Percentiles rank a stretch among this genome's conserved stretches.
Conservation (phyloP, 2,113 vertebrate species). For the Piliocolobus tephrosceles region DNA sequence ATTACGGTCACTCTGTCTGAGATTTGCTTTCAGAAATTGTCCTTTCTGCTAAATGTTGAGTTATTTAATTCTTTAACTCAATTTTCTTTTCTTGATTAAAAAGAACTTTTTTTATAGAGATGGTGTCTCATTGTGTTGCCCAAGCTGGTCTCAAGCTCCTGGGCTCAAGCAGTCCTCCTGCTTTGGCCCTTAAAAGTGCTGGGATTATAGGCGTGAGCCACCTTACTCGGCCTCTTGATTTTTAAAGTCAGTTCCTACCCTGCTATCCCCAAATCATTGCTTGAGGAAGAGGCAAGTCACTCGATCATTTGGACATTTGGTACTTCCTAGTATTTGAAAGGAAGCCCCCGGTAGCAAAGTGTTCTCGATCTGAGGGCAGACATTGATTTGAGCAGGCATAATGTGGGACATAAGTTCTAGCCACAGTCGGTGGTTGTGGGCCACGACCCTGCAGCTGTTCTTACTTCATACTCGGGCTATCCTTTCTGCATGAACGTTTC, state of each 20-base stretch:
- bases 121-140: no score
- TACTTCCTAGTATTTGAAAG: neutral
- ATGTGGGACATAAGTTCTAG: neutral
- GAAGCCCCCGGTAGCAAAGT: neutral
- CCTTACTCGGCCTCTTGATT: neutral
- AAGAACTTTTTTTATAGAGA: neutral
- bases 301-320: neutral
- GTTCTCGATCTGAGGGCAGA: neutral
- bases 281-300: neutral
- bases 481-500: neutral
- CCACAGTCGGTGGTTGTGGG: neutral
- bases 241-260: neutral
- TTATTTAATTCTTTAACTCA: slow-evolving; percentile 32
- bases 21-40: slow-evolving; percentile 22
- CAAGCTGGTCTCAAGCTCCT: no score
- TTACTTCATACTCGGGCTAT: neutral
- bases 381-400: neutral
- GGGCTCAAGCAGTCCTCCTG: no score
- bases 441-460: neutral
- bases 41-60: slow-evolving; percentile 27
- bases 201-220: no score
- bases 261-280: neutral
- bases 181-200: no score
- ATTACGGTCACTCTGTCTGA: neutral
- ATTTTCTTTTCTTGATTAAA: neutral